phyloP scores from a whole-genome alignment of 2,888 invertebrate species.

The Pantelozetes paolii region DNA sequence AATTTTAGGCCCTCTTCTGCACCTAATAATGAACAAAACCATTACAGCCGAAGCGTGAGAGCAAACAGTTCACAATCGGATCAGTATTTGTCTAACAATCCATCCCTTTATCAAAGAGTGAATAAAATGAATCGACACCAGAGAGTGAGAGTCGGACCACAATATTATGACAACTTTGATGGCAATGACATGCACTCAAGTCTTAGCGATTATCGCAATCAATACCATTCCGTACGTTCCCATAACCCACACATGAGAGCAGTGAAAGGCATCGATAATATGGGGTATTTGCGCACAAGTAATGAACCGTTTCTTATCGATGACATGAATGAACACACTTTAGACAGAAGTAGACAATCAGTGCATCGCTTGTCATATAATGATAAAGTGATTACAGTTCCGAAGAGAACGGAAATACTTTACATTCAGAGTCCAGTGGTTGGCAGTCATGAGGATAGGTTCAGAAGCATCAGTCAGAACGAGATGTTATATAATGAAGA shows the following conservation, averaged over 20 bases:
- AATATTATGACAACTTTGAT: slow-evolving; percentile 9
- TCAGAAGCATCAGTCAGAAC: slow-evolving; percentile 13
- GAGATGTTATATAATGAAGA: neutral
- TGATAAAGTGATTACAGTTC: slow-evolving; percentile 33
- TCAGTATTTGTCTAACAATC: neutral
- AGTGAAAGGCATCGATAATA: neutral
- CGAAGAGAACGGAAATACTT: slow-evolving; percentile 46
- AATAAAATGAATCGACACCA: slow-evolving; percentile 7
- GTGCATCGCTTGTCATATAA: neutral
- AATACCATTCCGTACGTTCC: neutral
- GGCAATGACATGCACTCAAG: neutral
- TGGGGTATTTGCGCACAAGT: slow-evolving; percentile 9
- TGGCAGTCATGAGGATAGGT: neutral
- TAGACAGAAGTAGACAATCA: neutral
- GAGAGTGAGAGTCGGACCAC: slow-evolving; percentile 4
- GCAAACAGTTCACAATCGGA: slow-evolving; percentile 27
- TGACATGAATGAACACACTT: slow-evolving; percentile 7
- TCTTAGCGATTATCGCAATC: too few species aligned
- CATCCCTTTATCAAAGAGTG: neutral
- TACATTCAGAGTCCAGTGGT: slow-evolving; percentile 46
- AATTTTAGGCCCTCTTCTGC: slow-evolving; percentile 13
- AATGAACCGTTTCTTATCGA: neutral
- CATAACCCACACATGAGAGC: neutral
- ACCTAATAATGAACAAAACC: neutral
- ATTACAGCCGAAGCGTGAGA: neutral